Base-by-base conservation (phyloP, 1,140 invertebrate genomes). In the Orius insidiosus region DNA sequence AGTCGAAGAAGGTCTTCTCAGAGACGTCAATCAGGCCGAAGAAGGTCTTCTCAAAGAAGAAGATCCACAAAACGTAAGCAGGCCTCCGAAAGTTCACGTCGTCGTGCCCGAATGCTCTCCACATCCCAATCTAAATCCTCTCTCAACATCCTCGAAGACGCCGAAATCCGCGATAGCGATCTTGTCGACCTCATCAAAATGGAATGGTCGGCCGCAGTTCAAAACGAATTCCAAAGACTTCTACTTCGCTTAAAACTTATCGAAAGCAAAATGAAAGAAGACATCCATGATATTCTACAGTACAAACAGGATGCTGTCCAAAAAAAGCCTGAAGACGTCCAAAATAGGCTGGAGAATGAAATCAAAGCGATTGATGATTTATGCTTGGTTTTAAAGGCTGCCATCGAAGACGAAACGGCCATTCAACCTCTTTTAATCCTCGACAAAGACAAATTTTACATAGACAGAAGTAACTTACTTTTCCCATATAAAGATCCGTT, bases 321-420 rank as follows among this genome's bases (percentile, higher is more conserved):
- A 1, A 40, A 34, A 7, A 40, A 47, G 14, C 13, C 42, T 2
- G 30, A 18, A 13, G 44, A 51, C 8, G 41, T 47, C 18, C 10
- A 32, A 15, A 24, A 33, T 14, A 55, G 53, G 53, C 74, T 74
- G 51, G 41, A 60, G 30, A 62, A 61, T 30, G 72, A 75, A 55
- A 62, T 72, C 13, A 59, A 65, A 51, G 66, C 66, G 50, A 65
- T 75, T 4, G 61, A 69, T 50, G 58, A 65, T 11, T 58, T 69
- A 36, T 67, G 66, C 45, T 63, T 66, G 38, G 63, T 71, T 38
- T 60, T 76, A 33, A 60, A 63, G 51, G 60, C 63, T 52, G 71
- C 73, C 2, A 65, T 74, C 34, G 72, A 75, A 60, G 58, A 61
- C 39, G 66, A 63, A 34, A 58, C 51, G 52, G 49, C 52, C 41